Percentiles rank a stretch among this genome's conserved stretches.
phyloP scores from a whole-genome alignment of 1,140 invertebrate species.

The Listronotus bonariensis region DNA sequence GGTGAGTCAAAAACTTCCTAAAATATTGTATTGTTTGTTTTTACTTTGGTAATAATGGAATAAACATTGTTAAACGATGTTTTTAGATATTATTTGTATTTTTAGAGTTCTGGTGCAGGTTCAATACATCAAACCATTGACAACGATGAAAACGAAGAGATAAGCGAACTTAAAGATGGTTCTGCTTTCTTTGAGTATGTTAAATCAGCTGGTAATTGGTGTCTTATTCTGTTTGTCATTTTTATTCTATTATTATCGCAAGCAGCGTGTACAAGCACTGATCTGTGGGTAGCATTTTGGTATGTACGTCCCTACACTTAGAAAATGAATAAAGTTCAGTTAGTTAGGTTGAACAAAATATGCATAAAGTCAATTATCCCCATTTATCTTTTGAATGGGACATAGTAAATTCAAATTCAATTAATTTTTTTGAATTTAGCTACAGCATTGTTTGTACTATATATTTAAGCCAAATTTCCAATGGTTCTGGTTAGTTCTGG shows the following conservation, averaged over 20 bases:
- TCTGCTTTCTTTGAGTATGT: conserved; percentile 63
- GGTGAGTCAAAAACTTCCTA: conserved; percentile 1
- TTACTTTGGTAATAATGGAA: no score
- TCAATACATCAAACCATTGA: no score
- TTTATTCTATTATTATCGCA: conserved; percentile 63
- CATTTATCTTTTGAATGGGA: no score
- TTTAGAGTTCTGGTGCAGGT: no score
- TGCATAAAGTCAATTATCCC: neutral
- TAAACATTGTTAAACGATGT: neutral
- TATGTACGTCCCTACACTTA: conserved; percentile 25
- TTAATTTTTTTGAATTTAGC: no score
- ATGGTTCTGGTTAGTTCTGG: no score
- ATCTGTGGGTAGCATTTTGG: conserved; percentile 84
- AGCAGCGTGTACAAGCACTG: conserved; percentile 64
- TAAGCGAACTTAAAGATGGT: conserved; percentile 13
- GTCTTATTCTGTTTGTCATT: conserved; percentile 60
- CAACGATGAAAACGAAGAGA: conserved; percentile 3
- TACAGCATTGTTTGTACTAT: no score
- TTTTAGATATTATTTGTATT: no score
- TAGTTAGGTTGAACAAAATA: neutral
- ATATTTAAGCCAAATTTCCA: no score
- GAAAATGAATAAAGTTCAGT: neutral
- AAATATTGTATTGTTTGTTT: neutral
- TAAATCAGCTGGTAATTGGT: conserved; percentile 64
- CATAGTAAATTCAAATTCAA: no score